Base-by-base conservation (phyloP, 1,140 invertebrate genomes). In the Cardiocondyla obscurior region DNA sequence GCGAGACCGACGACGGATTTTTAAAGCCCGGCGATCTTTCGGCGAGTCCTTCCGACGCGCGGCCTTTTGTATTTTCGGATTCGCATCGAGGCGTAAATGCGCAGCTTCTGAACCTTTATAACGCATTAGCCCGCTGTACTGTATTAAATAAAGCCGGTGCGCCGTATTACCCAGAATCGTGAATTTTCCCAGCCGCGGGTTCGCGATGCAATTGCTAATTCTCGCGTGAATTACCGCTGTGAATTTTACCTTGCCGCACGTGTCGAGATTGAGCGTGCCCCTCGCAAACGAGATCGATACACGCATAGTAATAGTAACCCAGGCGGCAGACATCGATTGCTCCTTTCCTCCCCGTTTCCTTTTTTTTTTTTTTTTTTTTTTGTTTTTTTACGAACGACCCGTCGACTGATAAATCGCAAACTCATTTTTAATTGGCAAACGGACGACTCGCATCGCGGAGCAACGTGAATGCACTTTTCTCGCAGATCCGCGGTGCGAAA, bases 401-500 rank as follows among this genome's bases (percentile, higher is more conserved):
- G 62, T 53, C 33, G 55, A 62, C 39, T 39, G 57, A 25, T 39
- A 65, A 67, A 25, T 28, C 19, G 46, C 25, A 36, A 19, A 22
- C 53, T 69, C 28, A 36, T 28, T 53, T 67, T 69, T 79, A 79
- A 79, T 79, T 69, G 74, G 46, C 62, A 67, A 79, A 28, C 74
- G 33, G 30, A 25, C 60, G 84, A 81, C 51, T 65, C 84, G 55
- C 85, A 46, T 12, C 19, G 67, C 46, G 5, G 33, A 57, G 6
- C 70, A 53, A 16, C 4, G 36, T 76, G 33, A 86, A 86, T 85
- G 53, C 2, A 36, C 42, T 39, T 51, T 81, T 85, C 74, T 81
- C 58, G 67, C 19, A 25, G 33, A 42, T 60, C 62, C n/a, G 33
- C 46, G 39, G 16, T 39, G 46, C 49, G 33, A 49, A 39, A 55